Evolutionary conservation across 2,888 invertebrate species (phyloP), one percentile per base, ranked within the genome.

Genomic region (Hylaea fasciaria): DNA sequence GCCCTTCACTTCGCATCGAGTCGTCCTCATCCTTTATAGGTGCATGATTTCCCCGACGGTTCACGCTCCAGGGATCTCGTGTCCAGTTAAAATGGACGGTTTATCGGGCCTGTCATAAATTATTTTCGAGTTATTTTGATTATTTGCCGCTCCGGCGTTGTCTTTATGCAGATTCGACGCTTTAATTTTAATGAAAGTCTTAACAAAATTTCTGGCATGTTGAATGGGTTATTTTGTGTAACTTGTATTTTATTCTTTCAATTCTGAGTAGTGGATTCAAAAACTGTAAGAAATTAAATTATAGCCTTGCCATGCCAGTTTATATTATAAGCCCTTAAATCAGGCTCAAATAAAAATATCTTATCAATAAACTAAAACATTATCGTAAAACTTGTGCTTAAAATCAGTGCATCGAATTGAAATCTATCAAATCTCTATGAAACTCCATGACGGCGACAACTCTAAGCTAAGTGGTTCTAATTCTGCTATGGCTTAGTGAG

Each of bases 51-150:
- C n/a, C n/a, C n/a, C n/a, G n/a, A n/a, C n/a, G 44, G 54, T 67
- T 66, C 68, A 68, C 66, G 68, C 65, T 65, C 63, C 68, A n/a
- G 58, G 64, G 59, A 56, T 44, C 51, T 22, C 62, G 52, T 43
- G 45, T 50, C 40, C 48, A 47, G 14, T 44, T 44, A 12, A 41
- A 45, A 47, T 62, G 44, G 37, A 57, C 48, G 52, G 44, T 48
- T 44, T 45, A 52, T 62, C 39, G 48, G 37, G 44, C 48, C 52
- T 62, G 61, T 62, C 61, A 62, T 57, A 48, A n/a, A 52, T 57
- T 53, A 57, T 62, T 56, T 57, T 53, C 61, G 52, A 47, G 41
- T 55, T 60, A 41, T 60, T 60, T 40, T 55, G 60, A 55, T 51
- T 61, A 52, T 56, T 56, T 55, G 55, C 55, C 47, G 61, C 51